These are phyloP conservation scores for Salarias fasciatus DNA, from an alignment of 2,797 vertebrate species.

Conservation along the genomic window DNA sequence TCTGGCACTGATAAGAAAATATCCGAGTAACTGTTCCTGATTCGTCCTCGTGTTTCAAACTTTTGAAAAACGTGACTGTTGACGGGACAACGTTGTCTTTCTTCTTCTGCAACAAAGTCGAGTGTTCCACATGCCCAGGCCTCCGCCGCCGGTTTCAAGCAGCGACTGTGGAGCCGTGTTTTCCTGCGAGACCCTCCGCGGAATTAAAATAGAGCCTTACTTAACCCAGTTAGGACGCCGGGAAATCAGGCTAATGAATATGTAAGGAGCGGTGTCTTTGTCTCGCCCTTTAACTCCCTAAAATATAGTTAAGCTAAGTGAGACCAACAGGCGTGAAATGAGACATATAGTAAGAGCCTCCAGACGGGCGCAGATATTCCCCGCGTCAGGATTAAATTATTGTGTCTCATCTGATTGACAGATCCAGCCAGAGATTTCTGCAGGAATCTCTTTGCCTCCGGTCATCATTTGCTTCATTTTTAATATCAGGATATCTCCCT, in stretches of 20 bases:
- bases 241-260: slow-evolving; percentile 73
- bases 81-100: too few relatives aligned
- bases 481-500: slow-evolving; percentile 50
- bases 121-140: slow-evolving; percentile 28
- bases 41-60: too few relatives aligned
- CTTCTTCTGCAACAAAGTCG: slow-evolving; percentile 21
- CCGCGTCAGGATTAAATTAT: slow-evolving; percentile 38
- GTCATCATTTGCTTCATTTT: slow-evolving; percentile 44
- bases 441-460: neutral
- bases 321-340: slow-evolving; percentile 14
- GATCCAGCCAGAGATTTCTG: slow-evolving; percentile 41
- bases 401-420: slow-evolving; percentile 54
- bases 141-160: neutral
- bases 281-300: slow-evolving; percentile 43
- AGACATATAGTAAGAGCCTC: neutral
- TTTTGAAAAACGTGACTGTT: too few relatives aligned
- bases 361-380: slow-evolving; percentile 25
- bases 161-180: slow-evolving; percentile 52
- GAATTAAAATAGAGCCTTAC: slow-evolving; percentile 60
- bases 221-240: slow-evolving; percentile 58
- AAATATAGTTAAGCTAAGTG: slow-evolving; percentile 27
- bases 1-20: too few relatives aligned
- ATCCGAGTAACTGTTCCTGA: too few relatives aligned
- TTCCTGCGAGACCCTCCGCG: slow-evolving; percentile 52
- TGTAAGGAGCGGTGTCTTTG: slow-evolving; percentile 49